phyloP scores from a whole-genome alignment of 2,888 invertebrate genomes.

The Lochmaea crataegi region DNA sequence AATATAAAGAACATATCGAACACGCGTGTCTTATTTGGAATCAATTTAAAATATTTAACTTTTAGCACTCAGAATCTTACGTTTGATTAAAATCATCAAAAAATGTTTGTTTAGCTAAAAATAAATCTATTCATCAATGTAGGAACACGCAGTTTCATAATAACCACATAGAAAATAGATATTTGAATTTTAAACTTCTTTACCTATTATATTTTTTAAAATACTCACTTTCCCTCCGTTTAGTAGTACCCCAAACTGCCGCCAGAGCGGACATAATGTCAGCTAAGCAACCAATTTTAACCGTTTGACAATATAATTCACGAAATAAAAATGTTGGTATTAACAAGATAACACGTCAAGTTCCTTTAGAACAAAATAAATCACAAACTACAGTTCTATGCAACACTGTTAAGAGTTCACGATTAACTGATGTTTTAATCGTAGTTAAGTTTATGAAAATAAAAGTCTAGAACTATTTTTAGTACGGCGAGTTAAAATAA shows the following conservation, averaged over 20 bases:
- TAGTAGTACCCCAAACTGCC: constrained; percentile 59
- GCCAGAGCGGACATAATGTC: constrained; percentile 62
- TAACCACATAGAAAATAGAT: no score
- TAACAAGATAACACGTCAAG: background rate
- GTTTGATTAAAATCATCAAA: no score
- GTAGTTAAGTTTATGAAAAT: constrained; percentile 52
- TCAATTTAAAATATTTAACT: no score
- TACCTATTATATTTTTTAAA: background rate
- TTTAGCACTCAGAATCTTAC: no score
- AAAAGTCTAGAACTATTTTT: constrained; percentile 51
- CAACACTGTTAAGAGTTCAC: constrained; percentile 54
- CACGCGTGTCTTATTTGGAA: no score
- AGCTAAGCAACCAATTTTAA: constrained; percentile 63
- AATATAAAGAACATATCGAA: no score
- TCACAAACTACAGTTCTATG: background rate
- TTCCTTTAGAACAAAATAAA: constrained; percentile 1
- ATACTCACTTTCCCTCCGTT: constrained; percentile 60
- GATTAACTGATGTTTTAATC: constrained; percentile 56
- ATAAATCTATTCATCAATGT: no score
- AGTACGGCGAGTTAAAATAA: constrained; percentile 43
- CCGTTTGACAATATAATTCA: constrained; percentile 25
- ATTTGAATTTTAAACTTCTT: no score
- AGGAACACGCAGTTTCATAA: no score
- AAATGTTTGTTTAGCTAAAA: no score
- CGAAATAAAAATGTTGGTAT: background rate